Percentiles rank a stretch among this genome's conserved stretches.
These are phyloP conservation scores for Sarcoramphus papa DNA, from an alignment of 2,797 vertebrate species.

Conservation along the genomic window DNA sequence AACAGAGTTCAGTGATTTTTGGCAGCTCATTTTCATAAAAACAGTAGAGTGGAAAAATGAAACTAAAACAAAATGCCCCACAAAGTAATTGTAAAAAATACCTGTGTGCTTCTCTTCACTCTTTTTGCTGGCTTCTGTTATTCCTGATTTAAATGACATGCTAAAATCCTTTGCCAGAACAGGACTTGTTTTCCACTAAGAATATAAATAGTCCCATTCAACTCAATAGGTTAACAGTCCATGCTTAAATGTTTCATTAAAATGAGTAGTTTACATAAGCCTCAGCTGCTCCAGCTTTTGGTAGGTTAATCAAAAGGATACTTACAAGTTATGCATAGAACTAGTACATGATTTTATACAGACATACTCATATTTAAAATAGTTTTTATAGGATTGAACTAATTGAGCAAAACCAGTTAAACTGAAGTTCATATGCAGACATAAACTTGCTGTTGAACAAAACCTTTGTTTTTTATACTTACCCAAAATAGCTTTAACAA, in stretches of 20 bases:
- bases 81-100: background rate
- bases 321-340: background rate
- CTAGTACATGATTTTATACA: background rate
- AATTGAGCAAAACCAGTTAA: background rate
- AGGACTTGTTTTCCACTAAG: background rate
- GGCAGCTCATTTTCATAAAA: background rate
- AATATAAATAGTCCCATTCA: background rate
- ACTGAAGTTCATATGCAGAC: background rate
- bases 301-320: background rate
- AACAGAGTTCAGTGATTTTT: background rate
- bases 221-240: background rate
- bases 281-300: background rate
- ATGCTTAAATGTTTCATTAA: background rate
- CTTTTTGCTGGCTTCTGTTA: background rate
- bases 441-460: background rate
- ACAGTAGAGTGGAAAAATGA: background rate
- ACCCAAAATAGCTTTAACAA: slow-evolving; percentile 1
- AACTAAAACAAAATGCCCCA: background rate
- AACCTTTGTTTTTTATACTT: background rate
- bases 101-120: background rate
- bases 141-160: background rate
- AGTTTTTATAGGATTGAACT: background rate
- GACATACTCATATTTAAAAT: background rate
- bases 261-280: background rate
- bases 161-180: background rate